Conservation (phyloP, 2,888 invertebrate genomes). For the Aphodius granarius region DNA sequence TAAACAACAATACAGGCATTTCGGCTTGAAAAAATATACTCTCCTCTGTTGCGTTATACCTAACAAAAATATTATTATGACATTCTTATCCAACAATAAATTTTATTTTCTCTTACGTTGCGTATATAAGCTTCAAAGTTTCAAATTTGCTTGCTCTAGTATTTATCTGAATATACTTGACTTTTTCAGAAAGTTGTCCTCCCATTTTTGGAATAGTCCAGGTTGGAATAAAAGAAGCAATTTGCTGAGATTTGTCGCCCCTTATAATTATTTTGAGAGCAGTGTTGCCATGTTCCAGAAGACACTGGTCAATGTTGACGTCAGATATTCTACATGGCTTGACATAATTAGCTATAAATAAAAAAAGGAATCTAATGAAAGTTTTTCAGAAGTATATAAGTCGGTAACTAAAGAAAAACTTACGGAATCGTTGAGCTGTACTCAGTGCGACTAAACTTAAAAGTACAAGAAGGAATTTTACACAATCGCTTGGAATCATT, state of each 20-base stretch:
- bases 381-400: background rate
- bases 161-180: background rate
- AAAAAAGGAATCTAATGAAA: background rate
- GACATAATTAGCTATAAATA: background rate
- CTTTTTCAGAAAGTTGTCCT: background rate
- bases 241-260: background rate
- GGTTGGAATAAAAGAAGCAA: background rate
- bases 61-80: too few species aligned
- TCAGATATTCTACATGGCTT: background rate
- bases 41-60: background rate
- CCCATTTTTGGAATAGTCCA: background rate
- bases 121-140: background rate
- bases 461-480: background rate
- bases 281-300: background rate
- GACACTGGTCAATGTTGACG: background rate
- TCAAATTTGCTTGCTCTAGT: background rate
- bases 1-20: background rate
- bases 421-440: background rate
- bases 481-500: background rate
- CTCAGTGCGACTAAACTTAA: background rate
- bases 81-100: too few species aligned
- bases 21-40: background rate
- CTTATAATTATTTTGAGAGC: background rate
- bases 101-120: background rate
- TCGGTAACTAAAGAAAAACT: background rate